Conservation (phyloP, 64 coral and sea anemone genomes). For the Dendronephthya gigantea region DNA sequence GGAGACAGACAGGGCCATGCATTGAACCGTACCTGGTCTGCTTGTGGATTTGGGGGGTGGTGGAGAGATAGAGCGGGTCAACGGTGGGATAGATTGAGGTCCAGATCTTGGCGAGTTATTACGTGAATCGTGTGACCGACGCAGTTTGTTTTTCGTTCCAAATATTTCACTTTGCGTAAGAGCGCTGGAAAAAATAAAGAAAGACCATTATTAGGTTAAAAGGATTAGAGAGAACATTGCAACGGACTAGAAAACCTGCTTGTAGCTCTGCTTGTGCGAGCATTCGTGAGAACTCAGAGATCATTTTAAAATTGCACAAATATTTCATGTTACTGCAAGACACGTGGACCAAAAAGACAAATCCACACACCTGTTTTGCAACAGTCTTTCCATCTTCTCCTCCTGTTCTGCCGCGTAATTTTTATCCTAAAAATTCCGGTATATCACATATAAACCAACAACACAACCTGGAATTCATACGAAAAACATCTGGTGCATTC, state of each 20-base stretch:
- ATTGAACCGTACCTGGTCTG: slow-evolving; percentile 1
- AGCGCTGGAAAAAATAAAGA: background rate
- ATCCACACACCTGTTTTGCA: background rate
- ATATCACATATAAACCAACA: background rate
- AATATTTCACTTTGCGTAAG: background rate
- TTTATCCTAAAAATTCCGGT: background rate
- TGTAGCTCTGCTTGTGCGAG: background rate
- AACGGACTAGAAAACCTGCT: background rate
- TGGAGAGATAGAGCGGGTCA: slow-evolving; percentile 12
- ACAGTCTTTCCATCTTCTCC: background rate
- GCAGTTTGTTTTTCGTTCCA: background rate
- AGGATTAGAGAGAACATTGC: background rate
- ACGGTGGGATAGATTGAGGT: background rate
- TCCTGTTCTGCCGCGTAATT: background rate
- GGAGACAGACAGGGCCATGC: no score
- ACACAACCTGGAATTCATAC: background rate
- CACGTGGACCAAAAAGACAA: no score
- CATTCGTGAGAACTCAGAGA: no score
- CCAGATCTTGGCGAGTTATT: background rate
- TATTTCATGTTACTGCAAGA: no score
- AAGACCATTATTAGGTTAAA: background rate
- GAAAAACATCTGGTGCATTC: no score
- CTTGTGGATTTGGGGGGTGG: background rate
- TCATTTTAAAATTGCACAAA: no score
- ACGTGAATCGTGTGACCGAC: background rate